phyloP scores from a whole-genome alignment of 2,797 vertebrate species.

The Carapus acus region DNA sequence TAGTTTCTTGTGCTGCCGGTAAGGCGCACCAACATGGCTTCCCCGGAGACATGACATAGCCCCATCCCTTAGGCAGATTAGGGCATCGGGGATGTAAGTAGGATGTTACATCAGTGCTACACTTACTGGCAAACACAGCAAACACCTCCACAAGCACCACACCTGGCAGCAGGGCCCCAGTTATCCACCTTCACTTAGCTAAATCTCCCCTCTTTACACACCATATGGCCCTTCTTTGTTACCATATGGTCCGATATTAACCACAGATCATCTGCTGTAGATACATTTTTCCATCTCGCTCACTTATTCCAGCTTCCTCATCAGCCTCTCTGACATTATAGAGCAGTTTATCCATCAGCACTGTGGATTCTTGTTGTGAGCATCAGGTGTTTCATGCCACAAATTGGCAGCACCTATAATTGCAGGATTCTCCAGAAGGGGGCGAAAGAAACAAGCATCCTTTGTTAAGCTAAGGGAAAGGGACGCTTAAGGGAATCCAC shows the following conservation, averaged over 20 bases:
- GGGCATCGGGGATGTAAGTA: constrained; percentile 60
- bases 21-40: constrained; percentile 37
- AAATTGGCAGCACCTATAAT: background rate
- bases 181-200: constrained; percentile 10
- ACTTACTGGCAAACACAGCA: constrained; percentile 48
- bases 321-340: constrained; percentile 5
- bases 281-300: background rate
- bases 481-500: constrained; percentile 12
- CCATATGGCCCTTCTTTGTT: background rate
- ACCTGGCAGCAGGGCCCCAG: constrained; percentile 42
- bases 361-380: constrained; percentile 2
- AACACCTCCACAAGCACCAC: constrained; percentile 29
- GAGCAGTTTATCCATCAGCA: constrained; percentile 4
- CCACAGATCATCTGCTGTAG: too few relatives aligned
- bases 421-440: background rate
- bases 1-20: constrained; percentile 33
- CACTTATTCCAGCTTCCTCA: background rate
- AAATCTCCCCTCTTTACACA: background rate
- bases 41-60: constrained; percentile 58
- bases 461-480: background rate
- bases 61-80: constrained; percentile 60
- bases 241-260: too few relatives aligned
- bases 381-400: too few relatives aligned
- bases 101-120: constrained; percentile 61
- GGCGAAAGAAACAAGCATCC: background rate